phyloP scores from a whole-genome alignment of 2,797 vertebrate species.

The Mormyrus hasselquistii region DNA sequence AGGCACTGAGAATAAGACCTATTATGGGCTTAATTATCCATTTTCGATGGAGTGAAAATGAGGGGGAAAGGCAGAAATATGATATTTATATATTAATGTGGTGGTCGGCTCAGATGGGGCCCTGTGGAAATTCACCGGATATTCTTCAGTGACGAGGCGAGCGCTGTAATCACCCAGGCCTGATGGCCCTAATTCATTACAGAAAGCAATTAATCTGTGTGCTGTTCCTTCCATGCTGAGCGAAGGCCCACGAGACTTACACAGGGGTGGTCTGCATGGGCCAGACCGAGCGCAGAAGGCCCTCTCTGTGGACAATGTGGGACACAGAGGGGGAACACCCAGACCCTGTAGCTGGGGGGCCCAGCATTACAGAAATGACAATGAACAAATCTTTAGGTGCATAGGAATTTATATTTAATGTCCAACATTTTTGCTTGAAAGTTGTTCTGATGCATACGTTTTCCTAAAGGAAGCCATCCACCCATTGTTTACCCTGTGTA shows the following conservation, averaged over 20 bases:
- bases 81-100: slow-evolving; percentile 5
- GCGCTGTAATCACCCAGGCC: neutral
- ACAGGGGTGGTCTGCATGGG: neutral
- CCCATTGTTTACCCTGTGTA: neutral
- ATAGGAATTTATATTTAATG: neutral
- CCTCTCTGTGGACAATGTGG: neutral
- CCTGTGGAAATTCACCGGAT: slow-evolving; percentile 2
- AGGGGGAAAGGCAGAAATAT: neutral
- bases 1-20: neutral
- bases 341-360: neutral
- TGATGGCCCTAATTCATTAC: slow-evolving; percentile 9
- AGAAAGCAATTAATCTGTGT: slow-evolving; percentile 1
- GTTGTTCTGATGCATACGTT: neutral
- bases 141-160: neutral
- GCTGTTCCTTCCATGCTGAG: neutral
- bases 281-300: neutral
- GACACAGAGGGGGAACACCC: neutral
- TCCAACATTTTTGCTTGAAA: neutral
- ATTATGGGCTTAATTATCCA: neutral
- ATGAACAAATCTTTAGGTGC: neutral
- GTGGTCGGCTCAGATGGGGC: neutral
- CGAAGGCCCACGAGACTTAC: neutral
- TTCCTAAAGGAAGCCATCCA: neutral
- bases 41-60: neutral
- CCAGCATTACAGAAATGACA: neutral